Evolutionary conservation across 2,888 invertebrate species (phyloP).

Genomic region (Iphiclides podalirius): DNA sequence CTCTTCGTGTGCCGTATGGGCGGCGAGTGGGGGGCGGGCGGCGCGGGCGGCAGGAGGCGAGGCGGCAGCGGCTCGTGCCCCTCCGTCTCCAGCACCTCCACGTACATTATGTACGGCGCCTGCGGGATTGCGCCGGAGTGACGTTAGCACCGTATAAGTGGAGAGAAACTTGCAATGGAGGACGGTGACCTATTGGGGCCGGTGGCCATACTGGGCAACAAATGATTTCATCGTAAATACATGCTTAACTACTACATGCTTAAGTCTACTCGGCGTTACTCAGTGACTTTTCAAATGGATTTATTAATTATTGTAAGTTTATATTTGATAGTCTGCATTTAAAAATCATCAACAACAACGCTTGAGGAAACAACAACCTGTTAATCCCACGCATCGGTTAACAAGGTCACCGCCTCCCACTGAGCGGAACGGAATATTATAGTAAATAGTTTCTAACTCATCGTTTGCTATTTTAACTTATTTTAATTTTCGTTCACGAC

Average conservation of each 20-base stretch:
- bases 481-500: too few species aligned
- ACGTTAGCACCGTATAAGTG: too few species aligned
- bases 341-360: not conserved
- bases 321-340: not conserved
- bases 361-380: conserved; percentile 7
- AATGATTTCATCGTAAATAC: too few species aligned
- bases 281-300: not conserved
- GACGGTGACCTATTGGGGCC: too few species aligned
- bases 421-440: not conserved
- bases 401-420: conserved; percentile 7
- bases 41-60: conserved; percentile 88
- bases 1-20: conserved; percentile 95
- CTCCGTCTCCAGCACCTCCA: conserved; percentile 92
- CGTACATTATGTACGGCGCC: conserved; percentile 98
- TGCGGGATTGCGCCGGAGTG: conserved; percentile 31
- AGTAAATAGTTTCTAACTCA: not conserved
- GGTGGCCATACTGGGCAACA: too few species aligned
- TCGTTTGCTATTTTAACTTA: not conserved
- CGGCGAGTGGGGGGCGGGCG: conserved; percentile 85
- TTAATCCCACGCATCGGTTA: conserved; percentile 3
- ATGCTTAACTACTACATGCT: too few species aligned
- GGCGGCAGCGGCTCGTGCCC: conserved; percentile 91
- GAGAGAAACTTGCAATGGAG: too few species aligned
- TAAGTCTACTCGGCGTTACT: not conserved
- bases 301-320: too few species aligned